A percentile compares a stretch with the other conserved stretches of the same genome.
Conservation (phyloP, 2,113 vertebrate species). For the Pseudolaguvia tuberculata region DNA sequence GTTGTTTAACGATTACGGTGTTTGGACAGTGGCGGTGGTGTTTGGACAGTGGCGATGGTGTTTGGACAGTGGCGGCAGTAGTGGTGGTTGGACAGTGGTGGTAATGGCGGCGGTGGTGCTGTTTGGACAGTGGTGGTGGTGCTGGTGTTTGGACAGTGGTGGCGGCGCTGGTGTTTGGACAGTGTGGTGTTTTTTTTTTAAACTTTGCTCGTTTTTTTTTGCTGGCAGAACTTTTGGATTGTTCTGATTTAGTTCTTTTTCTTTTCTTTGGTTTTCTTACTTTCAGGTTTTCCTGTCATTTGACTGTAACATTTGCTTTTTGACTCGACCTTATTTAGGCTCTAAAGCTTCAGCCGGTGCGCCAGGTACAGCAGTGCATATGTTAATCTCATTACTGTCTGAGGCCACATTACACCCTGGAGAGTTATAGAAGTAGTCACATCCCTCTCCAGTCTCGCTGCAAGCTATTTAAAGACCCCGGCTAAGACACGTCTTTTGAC, state of each 20-base stretch:
- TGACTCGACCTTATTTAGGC: not conserved
- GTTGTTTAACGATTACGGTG: no score
- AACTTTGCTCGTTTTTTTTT: not conserved
- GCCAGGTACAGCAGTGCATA: constrained; percentile 13
- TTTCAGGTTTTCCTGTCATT: not conserved
- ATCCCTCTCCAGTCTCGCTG: not conserved
- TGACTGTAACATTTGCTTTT: constrained; percentile 2
- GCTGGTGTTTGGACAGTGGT: not conserved
- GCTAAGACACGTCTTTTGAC: constrained; percentile 2
- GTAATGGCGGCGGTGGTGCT: not conserved
- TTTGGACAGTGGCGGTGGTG: not conserved
- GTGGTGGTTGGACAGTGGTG: not conserved
- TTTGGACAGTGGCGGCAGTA: not conserved
- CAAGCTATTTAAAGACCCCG: constrained; percentile 1
- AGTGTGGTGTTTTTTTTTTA: no score
- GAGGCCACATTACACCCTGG: constrained; percentile 16
- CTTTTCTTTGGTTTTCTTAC: not conserved
- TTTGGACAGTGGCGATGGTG: not conserved
- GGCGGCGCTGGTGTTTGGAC: not conserved
- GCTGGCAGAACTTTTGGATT: not conserved
- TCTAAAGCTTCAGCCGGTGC: constrained; percentile 1
- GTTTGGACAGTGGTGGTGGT: no score
- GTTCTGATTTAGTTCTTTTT: not conserved
- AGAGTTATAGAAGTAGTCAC: constrained; percentile 18
- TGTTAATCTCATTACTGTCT: constrained; percentile 21